Base-by-base conservation (phyloP, 2,888 invertebrate species). In the Drosophila neonasuta region DNA sequence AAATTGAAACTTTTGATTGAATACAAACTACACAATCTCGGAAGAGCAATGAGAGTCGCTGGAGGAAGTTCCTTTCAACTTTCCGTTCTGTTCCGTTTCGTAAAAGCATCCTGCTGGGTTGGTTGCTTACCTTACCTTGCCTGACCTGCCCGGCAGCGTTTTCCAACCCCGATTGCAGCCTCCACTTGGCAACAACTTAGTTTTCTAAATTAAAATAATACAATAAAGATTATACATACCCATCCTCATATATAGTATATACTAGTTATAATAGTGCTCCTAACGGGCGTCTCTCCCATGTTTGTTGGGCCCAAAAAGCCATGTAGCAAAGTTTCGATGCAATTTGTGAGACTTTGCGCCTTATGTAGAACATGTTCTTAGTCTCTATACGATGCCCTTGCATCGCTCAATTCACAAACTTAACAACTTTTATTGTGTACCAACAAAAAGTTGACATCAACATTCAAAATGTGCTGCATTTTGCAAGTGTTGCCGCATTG, bases 1-100 rank as follows among this genome's bases (percentile, higher is more conserved):
- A 81, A 83, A 83, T 83, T 74, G 78, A 81, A 84, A 86, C 77
- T 84, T 84, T 84, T 86, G 83, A 84, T 84, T 86, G 83, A 84
- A 84, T 76, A 81, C 81, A 81, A 84, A 78, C 86, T 81, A 69
- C 80, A 86, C 80, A 86, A 80, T 76, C 77, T 82, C 72, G 56
- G 62, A 36, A 46, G 46, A 66, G 60, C 59, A 60, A 48, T 61
- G 59, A 60, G 45, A 24, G 6, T 39, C 17, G 44, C 46, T 49
- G 70, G 41, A 74, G 62, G 24, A 70, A 74, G 60, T 78, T 75
- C 44, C 76, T 58, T 66, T 59, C 51, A 74, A 68, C 60, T 66
- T 70, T 62, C 49, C 58, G 24, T 54, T 54, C 13, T 20, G 66
- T 70, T 62, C 49, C 58, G 24, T 54, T 54, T 20, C 32, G 66